A percentile compares a stretch with the other conserved stretches of the same genome.
phyloP scores from a whole-genome alignment of 2,113 vertebrate genomes.

The Prolemur simus region DNA sequence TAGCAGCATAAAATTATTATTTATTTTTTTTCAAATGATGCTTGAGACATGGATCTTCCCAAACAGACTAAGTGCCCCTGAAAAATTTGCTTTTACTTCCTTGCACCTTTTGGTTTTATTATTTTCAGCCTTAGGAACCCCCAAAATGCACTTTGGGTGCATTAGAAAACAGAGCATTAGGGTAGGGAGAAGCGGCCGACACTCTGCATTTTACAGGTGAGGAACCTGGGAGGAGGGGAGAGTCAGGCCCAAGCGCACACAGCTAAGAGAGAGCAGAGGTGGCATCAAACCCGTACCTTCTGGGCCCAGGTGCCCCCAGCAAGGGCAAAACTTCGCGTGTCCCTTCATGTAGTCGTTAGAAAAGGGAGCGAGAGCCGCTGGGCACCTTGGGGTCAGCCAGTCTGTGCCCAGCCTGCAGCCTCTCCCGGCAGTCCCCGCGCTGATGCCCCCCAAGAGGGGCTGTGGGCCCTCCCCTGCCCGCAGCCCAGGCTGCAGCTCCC shows the following conservation, averaged over 20 bases:
- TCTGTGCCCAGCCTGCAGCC: fast-evolving
- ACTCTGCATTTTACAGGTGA: background rate
- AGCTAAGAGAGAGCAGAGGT: background rate
- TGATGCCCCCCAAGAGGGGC: too few relatives aligned
- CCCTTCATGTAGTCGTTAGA: too few relatives aligned
- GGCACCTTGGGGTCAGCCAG: background rate
- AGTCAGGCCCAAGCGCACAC: background rate
- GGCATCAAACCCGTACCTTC: background rate
- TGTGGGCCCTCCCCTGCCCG: fast-evolving
- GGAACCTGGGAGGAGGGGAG: background rate
- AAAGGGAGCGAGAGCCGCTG: background rate
- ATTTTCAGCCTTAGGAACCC: background rate
- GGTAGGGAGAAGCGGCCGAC: background rate
- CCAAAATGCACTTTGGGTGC: background rate
- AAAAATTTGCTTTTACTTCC: background rate
- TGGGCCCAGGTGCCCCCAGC: background rate
- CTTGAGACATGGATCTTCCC: background rate
- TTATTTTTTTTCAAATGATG: background rate
- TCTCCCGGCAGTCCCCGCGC: background rate
- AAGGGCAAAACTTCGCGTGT: background rate
- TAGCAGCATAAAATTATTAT: background rate
- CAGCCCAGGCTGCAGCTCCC: fast-evolving
- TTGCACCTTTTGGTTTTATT: background rate
- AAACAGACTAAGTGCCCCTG: background rate
- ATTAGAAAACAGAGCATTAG: background rate